Percentiles rank a stretch among this genome's conserved stretches.
phyloP scores from a whole-genome alignment of 1,140 invertebrate genomes.

The Nasonia giraulti region DNA sequence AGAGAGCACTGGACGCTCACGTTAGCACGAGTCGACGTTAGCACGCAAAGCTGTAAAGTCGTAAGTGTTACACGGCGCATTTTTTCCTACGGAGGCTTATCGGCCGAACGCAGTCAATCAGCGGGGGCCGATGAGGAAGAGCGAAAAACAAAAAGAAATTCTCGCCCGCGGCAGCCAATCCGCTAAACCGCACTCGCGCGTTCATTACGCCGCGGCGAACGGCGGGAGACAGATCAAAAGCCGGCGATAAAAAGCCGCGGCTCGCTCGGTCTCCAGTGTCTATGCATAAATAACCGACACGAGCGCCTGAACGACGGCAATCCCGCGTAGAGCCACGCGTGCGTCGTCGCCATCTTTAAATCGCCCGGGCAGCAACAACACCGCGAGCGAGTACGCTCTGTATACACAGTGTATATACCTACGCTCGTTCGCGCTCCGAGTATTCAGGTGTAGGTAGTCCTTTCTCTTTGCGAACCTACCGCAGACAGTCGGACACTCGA shows the following conservation, averaged over 20 bases:
- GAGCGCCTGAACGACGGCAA: neutral
- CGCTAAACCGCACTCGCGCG: neutral
- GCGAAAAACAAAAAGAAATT: too few species aligned
- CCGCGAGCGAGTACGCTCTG: neutral
- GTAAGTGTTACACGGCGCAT: too few species aligned
- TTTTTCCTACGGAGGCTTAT: too few species aligned
- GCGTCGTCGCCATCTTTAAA: slow-evolving; percentile 26
- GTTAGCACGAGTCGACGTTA: too few species aligned
- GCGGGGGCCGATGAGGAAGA: too few species aligned
- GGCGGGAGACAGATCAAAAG: neutral
- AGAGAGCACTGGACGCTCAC: too few species aligned
- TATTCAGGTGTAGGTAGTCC: neutral
- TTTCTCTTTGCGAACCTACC: neutral
- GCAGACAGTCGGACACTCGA: too few species aligned
- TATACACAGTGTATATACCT: neutral
- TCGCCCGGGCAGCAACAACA: neutral
- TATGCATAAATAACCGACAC: neutral
- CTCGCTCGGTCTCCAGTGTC: too few species aligned
- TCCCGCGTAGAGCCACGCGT: neutral
- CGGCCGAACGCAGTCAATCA: too few species aligned
- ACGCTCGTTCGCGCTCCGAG: neutral
- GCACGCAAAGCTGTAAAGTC: too few species aligned
- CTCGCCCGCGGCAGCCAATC: too few species aligned
- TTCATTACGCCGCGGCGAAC: neutral
- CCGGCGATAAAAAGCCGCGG: neutral